These are phyloP conservation scores for Montipora sp. DNA, from an alignment of 64 coral and sea anemone genomes.

Conservation along the genomic window DNA sequence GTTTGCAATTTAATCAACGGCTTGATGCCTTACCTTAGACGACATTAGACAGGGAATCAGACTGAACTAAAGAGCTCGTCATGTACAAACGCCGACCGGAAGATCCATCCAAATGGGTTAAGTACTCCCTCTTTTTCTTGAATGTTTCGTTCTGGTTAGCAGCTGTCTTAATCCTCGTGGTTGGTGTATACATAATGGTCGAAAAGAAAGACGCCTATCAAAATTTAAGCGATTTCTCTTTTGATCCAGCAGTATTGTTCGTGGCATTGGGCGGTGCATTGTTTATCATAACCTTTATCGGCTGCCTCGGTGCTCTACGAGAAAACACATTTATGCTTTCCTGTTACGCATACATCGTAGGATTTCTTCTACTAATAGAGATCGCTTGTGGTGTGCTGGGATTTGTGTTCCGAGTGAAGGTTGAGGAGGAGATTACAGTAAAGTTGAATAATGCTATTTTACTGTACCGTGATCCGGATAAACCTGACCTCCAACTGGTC, in stretches of 20 bases:
- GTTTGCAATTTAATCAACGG: background rate
- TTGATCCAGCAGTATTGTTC: slow-evolving; percentile 56
- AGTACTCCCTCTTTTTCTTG: slow-evolving; percentile 61
- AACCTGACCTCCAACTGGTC: slow-evolving; percentile 33
- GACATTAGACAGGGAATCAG: no score
- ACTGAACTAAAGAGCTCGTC: background rate
- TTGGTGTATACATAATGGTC: slow-evolving; percentile 57
- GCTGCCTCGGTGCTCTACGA: slow-evolving; percentile 63
- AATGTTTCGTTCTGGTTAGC: slow-evolving; percentile 65
- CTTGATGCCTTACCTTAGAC: background rate
- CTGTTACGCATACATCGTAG: slow-evolving; percentile 22
- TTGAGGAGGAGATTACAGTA: background rate
- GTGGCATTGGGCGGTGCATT: slow-evolving; percentile 24
- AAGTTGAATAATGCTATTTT: background rate
- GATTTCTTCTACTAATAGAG: slow-evolving; percentile 23
- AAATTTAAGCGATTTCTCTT: slow-evolving; percentile 33
- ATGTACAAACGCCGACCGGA: slow-evolving; percentile 13
- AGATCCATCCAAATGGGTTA: slow-evolving; percentile 30
- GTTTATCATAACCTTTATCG: slow-evolving; percentile 66
- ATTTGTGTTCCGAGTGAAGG: slow-evolving; percentile 29
- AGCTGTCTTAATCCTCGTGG: slow-evolving; percentile 19
- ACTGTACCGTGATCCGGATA: slow-evolving; percentile 13
- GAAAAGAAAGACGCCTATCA: slow-evolving; percentile 51
- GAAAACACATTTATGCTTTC: slow-evolving; percentile 64
- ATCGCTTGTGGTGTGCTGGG: slow-evolving; percentile 22